Evolutionary conservation across 1,140 invertebrate species (phyloP), one percentile per base, ranked within the genome.

Genomic region (Sarcophaga bullata): DNA sequence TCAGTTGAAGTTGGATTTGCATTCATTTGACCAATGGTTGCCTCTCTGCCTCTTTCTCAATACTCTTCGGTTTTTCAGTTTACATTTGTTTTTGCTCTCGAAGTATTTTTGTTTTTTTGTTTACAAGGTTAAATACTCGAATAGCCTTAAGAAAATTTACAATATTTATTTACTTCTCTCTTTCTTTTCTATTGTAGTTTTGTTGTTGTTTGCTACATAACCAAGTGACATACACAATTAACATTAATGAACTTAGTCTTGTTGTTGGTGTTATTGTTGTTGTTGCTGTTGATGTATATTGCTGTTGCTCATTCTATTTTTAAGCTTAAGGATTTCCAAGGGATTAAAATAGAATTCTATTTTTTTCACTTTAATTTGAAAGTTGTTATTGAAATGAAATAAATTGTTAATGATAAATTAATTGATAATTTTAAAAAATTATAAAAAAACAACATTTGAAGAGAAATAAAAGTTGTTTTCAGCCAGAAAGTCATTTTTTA

Each of bases 41-140:
- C 25, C 25, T 37, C 25, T 37, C 25, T 37, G 25, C 25, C 25
- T 4, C 25, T 37, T 37, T 37, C 25, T 37, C 25, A 37, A 37
- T 37, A 37, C 25, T 37, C 25, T 4, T 37, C 4, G 4, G 25
- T 37, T 37, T 37, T 58, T 15, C 15, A 58, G 11, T 58, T 37
- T 37, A 4, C 25, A 37, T 37, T 7, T 58, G 9, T 68, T 68
- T 25, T 19, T 68, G 8, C 17, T 8, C 17, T 68, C n/a, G 17
- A 25, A 8, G 17, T 68, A n/a, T 19, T 19, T 19, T 68, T 62
- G n/a, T 62, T 62, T 5, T 62, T 68, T 68, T 68, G 19, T 68
- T 68, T 68, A 68, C 62, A 68, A 68, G 62, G 62, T 68, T 68
- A 68, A 68, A 68, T 68, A 68, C 62, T 19, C 62, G 10, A 68